A percentile compares a stretch with the other conserved stretches of the same genome.
phyloP scores from a whole-genome alignment of 2,113 vertebrate genomes.

The Coturnix japonica region DNA sequence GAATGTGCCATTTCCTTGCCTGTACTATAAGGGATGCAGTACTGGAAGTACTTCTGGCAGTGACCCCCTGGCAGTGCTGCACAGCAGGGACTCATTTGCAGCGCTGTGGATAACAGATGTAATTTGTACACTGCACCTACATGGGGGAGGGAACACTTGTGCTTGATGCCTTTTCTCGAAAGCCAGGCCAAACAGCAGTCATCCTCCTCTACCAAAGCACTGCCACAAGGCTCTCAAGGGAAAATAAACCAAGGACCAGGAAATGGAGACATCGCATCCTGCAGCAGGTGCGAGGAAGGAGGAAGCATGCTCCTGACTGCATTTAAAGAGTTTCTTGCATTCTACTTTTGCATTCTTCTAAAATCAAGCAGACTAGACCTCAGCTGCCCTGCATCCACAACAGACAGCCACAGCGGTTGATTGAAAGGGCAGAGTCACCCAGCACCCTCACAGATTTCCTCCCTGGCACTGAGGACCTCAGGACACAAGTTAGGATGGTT shows the following conservation, averaged over 20 bases:
- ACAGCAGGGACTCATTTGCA: background rate
- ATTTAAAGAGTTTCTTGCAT: slow-evolving; percentile 5
- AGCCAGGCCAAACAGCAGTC: background rate
- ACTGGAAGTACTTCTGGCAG: background rate
- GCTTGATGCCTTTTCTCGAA: rapidly evolving
- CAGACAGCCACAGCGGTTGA: background rate
- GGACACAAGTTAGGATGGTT: background rate
- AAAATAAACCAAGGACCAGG: slow-evolving; percentile 19
- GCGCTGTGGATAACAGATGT: background rate
- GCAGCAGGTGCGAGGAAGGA: slow-evolving; percentile 23
- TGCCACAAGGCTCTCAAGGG: background rate
- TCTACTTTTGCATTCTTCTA: slow-evolving; percentile 1
- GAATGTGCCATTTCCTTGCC: background rate
- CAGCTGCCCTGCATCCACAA: background rate
- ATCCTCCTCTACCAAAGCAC: background rate
- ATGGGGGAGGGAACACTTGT: background rate
- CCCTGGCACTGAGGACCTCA: background rate
- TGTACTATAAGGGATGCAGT: background rate
- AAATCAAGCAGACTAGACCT: background rate
- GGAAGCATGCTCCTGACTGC: background rate
- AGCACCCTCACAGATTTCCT: background rate
- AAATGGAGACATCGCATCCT: background rate
- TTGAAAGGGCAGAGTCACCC: slow-evolving; percentile 7
- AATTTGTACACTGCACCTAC: background rate
- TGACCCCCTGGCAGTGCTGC: rapidly evolving